These are phyloP conservation scores for Parazoanthus atlanticus DNA, from an alignment of 92 coral and sea anemone genomes.

Conservation along the genomic window DNA sequence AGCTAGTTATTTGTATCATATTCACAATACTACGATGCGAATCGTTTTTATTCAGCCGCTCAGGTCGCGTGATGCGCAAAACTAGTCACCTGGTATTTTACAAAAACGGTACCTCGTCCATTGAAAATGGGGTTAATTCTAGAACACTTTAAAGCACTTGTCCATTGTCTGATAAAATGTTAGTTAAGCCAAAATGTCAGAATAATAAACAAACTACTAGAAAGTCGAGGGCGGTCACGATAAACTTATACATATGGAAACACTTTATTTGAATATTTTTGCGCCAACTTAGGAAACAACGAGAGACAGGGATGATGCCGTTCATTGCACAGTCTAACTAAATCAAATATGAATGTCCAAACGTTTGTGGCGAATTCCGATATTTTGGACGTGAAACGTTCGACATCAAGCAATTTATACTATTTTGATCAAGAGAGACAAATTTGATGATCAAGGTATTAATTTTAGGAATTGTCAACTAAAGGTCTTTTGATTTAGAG, in stretches of 20 bases:
- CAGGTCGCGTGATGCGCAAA: not conserved
- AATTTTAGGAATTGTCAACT: no score
- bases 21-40: not conserved
- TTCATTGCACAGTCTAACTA: not conserved
- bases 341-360: no score
- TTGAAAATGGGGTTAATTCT: not conserved
- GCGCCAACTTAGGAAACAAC: no score
- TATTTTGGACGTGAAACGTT: no score
- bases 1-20: no score
- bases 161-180: slow-evolving; percentile 19
- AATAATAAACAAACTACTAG: not conserved
- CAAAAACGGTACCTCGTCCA: not conserved
- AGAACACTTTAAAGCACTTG: not conserved
- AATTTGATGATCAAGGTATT: not conserved
- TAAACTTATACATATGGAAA: not conserved
- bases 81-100: not conserved
- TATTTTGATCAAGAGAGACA: not conserved
- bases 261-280: not conserved
- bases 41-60: no score
- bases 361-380: no score
- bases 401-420: not conserved
- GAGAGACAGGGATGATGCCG: not conserved
- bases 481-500: not conserved
- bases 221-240: not conserved
- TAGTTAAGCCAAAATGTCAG: not conserved